These are phyloP conservation scores for Galago senegalensis DNA, from an alignment of 2,797 vertebrate species.

Conservation along the genomic window DNA sequence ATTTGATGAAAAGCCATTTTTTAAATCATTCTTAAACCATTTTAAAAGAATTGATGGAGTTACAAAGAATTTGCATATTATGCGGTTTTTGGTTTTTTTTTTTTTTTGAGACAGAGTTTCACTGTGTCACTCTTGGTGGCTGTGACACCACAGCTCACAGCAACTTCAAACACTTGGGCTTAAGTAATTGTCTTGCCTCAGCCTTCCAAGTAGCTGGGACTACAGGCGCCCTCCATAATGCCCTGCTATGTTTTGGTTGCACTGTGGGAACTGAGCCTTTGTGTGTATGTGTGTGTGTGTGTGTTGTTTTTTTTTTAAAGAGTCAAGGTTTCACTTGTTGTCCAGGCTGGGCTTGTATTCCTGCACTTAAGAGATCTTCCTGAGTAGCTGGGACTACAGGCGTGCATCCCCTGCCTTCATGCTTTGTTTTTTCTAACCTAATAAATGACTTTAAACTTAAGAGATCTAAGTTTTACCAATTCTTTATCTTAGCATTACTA, in stretches of 20 bases:
- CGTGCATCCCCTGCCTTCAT: background rate
- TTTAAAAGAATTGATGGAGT: background rate
- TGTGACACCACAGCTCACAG: no score
- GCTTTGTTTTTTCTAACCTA: background rate
- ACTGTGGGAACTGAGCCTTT: no score
- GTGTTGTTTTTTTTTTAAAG: no score
- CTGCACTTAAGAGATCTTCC: background rate
- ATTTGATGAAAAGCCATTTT: background rate
- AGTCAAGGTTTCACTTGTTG: background rate
- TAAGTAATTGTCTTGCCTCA: no score
- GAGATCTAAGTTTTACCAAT: background rate
- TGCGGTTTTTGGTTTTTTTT: background rate
- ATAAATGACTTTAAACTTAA: background rate
- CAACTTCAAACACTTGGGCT: no score
- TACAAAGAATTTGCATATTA: background rate
- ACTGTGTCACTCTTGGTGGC: no score
- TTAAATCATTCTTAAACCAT: background rate
- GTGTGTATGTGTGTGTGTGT: no score
- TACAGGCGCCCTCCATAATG: no score
- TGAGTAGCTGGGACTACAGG: background rate
- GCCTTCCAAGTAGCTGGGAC: no score
- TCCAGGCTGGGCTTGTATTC: background rate
- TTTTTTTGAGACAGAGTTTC: background rate
- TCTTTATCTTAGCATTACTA: conserved; percentile 5
- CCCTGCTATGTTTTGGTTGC: no score